Conservation (phyloP, 2,113 vertebrate species). For the Nothoprocta perdicaria region DNA sequence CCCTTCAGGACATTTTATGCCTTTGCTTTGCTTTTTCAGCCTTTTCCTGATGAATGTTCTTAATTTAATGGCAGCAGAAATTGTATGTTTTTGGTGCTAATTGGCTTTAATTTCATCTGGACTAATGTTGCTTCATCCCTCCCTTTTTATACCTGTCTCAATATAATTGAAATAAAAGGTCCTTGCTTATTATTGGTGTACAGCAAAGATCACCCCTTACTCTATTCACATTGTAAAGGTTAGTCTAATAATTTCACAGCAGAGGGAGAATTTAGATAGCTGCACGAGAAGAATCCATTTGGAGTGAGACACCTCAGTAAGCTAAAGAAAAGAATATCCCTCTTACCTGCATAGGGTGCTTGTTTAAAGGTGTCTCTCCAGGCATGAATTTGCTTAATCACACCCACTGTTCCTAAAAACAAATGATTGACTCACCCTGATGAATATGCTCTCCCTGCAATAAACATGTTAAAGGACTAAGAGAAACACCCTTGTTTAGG, state of each 20-base stretch:
- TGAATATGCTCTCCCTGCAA: conserved; percentile 27
- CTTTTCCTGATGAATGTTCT: not conserved
- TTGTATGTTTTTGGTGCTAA: not conserved
- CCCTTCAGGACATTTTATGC: fast-evolving
- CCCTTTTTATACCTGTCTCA: not conserved
- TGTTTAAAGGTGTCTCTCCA: conserved; percentile 3
- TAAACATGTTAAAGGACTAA: not conserved
- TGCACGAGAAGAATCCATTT: conserved; percentile 10
- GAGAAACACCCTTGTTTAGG: not conserved
- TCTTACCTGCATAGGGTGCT: not conserved
- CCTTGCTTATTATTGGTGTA: not conserved
- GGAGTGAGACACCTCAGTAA: conserved; percentile 2
- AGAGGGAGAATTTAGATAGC: not conserved
- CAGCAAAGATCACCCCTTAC: not conserved
- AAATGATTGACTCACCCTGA: conserved; percentile 12
- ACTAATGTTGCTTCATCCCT: not conserved
- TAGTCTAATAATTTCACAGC: not conserved
- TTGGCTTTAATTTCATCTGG: not conserved
- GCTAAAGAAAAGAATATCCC: not conserved
- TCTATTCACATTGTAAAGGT: not conserved
- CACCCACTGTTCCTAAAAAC: not conserved
- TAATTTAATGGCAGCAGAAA: not conserved
- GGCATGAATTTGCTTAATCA: conserved; percentile 15
- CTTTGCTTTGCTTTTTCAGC: not conserved
- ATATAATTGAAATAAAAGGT: not conserved